Evolutionary conservation across 2,888 invertebrate species (phyloP).

Genomic region (Nemotelus pantherinus): DNA sequence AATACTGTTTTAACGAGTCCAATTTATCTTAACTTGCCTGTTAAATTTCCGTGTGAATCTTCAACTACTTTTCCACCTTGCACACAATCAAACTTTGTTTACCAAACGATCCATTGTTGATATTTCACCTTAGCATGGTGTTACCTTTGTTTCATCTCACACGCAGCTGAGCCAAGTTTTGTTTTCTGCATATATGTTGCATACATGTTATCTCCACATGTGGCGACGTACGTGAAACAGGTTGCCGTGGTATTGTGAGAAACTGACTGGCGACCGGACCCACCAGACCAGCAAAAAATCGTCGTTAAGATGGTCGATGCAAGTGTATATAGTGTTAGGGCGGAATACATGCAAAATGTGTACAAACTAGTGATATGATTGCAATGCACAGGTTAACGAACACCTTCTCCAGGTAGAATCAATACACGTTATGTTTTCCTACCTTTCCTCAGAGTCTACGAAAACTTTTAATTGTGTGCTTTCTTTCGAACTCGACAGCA

Average conservation of each 20-base stretch:
- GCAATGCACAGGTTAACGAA: constrained; percentile 2
- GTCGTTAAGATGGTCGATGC: background rate
- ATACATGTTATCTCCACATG: background rate
- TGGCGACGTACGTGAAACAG: background rate
- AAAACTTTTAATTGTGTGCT: constrained; percentile 26
- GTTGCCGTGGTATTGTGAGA: background rate
- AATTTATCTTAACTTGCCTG: background rate
- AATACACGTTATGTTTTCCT: background rate
- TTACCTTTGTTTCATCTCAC: constrained; percentile 16
- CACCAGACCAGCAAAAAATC: too few species aligned
- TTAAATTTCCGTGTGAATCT: background rate
- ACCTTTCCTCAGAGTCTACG: constrained; percentile 1
- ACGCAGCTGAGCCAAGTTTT: background rate
- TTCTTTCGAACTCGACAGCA: constrained; percentile 11
- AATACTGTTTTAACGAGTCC: background rate
- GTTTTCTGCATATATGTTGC: background rate
- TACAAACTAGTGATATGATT: background rate
- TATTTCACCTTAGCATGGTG: background rate
- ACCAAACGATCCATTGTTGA: constrained; percentile 8
- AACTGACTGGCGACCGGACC: too few species aligned
- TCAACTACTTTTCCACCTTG: background rate
- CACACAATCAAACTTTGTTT: constrained; percentile 12
- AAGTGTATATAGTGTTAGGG: background rate
- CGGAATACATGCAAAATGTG: constrained; percentile 10
- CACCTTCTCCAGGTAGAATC: constrained; percentile 23